Base-by-base conservation (phyloP, 1,140 invertebrate species). In the Aphis craccivora region DNA sequence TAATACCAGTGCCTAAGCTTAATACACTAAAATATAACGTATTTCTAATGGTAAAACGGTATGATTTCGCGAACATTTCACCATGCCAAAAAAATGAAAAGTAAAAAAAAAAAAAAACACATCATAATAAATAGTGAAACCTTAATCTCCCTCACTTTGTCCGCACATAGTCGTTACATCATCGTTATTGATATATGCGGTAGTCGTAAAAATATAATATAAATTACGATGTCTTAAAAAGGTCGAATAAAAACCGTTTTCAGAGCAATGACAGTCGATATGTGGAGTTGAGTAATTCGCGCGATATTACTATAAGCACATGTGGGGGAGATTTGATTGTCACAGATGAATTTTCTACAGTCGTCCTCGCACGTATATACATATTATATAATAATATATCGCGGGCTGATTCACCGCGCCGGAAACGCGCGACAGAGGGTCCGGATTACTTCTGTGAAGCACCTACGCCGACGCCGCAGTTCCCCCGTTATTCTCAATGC, bases 391-490 rank as follows among this genome's bases (percentile, higher is more conserved):
- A 60, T 9, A 25, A 30, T 67, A 67, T n/a, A n/a, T n/a, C 30
- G 60, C 60, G 1, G 60, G n/a, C 60, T n/a, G 60, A 76, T n/a
- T 76, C 60, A 76, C 60, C 60, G 60, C 60, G 60, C 60, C 60
- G 60, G 60, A 76, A 76, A 76, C 84, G 30, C 43, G 43, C 84
- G 43, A 30, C 37, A 30, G 43, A 87, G 84, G 84, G 84, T 87
- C 40, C 43, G 43, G 84, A 87, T 87, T 87, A 87, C 43, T 87
- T 87, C 84, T 87, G 84, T 45, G 43, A 87, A 88, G 87, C 45
- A 88, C 87, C 86, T 88, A 90, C 45, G 45, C 30, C 30, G n/a
- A 30, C 45, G 11, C 48, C 18, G 48, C 43, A 40, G 1, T 18
- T 76, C 60, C 60, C 60, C 60, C 60, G 60, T 30, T 76, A n/a